Base-by-base conservation (phyloP, 2,797 vertebrate species). In the Sebastes kiyomatsui region DNA sequence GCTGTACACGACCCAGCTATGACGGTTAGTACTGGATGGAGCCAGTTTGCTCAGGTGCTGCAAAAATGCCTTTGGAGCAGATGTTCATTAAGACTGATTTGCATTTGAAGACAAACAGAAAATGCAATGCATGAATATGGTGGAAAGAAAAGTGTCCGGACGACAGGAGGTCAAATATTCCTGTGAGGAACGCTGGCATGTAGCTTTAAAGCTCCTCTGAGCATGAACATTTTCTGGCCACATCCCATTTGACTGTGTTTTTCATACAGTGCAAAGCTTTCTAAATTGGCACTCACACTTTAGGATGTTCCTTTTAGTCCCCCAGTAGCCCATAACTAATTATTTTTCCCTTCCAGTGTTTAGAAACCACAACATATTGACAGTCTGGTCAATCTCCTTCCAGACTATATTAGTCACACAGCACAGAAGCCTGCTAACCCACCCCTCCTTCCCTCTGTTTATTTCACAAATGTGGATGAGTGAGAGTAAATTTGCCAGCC, bases 321-420 rank as follows among this genome's bases (percentile, higher is more conserved):
- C 84, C 62, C 58, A 55, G 28, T 77, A 61, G 72, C 79, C 80
- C 70, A 86, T 38, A 28, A 80, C 84, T 81, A 84, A 89, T 85
- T 87, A 3, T 68, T 20, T 83, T 80, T 86, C 80, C 85, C 60
- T 79, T 83, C 74, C 75, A 80, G 76, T 81, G 84, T 91, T 87
- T 81, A 69, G 85, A 89, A 90, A 91, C 85, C 82, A 77, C 91
- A 92, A 84, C 89, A 90, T 93, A 92, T 88, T 90, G 83, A 89
- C 89, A 84, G 88, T 90, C 88, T 90, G 86, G 79, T 90, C 87
- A 60, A 30, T 88, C 85, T 88, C 84, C 83, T 84, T 90, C 74
- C 87, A 88, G 91, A 87, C 90, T 85, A 42, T 83, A 89, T 93
- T 91, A 92, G 92, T 94, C 93, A 93, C 84, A 87, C 66, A 80